Base-by-base conservation (phyloP, 2,888 invertebrate genomes). In the Pilophorus perplexus region DNA sequence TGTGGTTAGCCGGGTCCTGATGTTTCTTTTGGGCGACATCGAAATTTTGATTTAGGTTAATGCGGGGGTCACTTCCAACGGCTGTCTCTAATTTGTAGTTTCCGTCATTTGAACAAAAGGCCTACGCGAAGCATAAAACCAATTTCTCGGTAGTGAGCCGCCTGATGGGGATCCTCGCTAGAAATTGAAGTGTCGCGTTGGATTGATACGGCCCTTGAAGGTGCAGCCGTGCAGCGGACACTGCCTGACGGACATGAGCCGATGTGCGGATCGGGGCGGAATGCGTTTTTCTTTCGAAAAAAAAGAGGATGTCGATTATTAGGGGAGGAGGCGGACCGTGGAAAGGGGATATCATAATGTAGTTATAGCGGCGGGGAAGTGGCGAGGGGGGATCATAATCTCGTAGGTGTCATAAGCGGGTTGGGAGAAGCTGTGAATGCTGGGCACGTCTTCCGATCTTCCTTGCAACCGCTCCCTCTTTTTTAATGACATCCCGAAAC, bases 301-400 rank as follows among this genome's bases (percentile, higher is more conserved):
- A n/a, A n/a, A n/a, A 25, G 52, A 25, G 28, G 52, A 52, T 10
- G 52, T 52, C 52, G 52, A 52, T 52, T 52, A 52, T 52, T 52
- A 52, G 18, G n/a, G 52, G 28, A 23, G 16, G 52, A 18, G 4
- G 10, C 16, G 16, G 52, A 52, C 52, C 52, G 52, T 52, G 52
- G 25, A 52, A 28, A 28, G 25, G 52, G 28, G 16, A 52, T 3
- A 16, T n/a, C 12, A 27, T 23, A 18, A 44, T 10, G 22, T 3
- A 18, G n/a, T n/a, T n/a, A n/a, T n/a, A n/a, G n/a, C n/a, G n/a
- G n/a, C n/a, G n/a, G n/a, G n/a, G n/a, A n/a, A n/a, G n/a, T n/a
- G n/a, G n/a, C 18, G 22, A 16, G 16, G 12, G 40, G 20, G 42
- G 20, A n/a, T 18, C 14, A 42, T 18, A 42, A 42, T 16, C 2